Percentiles rank a stretch among this genome's conserved stretches.
These are phyloP conservation scores for Chromobotia macracanthus DNA, from an alignment of 2,797 vertebrate species.

Conservation along the genomic window DNA sequence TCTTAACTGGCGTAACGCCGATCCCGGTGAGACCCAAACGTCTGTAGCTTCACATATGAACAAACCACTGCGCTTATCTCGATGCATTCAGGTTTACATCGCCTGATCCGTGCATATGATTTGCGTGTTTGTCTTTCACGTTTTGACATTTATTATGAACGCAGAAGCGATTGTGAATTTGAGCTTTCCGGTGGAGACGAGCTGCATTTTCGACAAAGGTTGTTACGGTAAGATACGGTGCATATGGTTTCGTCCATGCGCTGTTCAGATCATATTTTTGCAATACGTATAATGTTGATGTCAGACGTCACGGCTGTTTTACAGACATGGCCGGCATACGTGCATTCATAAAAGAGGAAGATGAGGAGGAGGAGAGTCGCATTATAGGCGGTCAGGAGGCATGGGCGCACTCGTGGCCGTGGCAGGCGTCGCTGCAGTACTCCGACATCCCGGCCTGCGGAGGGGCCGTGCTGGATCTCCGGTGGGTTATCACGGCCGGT, in stretches of 20 bases:
- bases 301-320: neutral
- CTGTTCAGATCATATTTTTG: neutral
- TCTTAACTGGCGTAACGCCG: neutral
- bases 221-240: constrained; percentile 1
- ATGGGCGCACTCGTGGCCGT: constrained; percentile 75
- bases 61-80: no score
- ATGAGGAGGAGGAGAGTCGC: constrained; percentile 59
- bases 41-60: neutral
- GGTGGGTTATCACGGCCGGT: constrained; percentile 72
- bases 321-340: constrained; percentile 69
- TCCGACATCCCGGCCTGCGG: constrained; percentile 66
- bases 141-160: neutral
- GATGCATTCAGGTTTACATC: no score
- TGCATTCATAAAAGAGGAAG: constrained; percentile 50
- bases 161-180: neutral
- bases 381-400: constrained; percentile 76
- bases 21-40: neutral
- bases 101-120: no score
- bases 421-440: constrained; percentile 71
- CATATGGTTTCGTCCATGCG: no score
- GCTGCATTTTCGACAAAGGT: constrained; percentile 25
- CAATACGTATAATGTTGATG: neutral
- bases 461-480: constrained; percentile 65
- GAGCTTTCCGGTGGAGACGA: neutral
- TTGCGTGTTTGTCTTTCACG: no score